Percentiles rank a stretch among this genome's conserved stretches.
Evolutionary conservation across 2,113 vertebrate genomes (phyloP).

Genomic region (Dermatemys mawii): DNA sequence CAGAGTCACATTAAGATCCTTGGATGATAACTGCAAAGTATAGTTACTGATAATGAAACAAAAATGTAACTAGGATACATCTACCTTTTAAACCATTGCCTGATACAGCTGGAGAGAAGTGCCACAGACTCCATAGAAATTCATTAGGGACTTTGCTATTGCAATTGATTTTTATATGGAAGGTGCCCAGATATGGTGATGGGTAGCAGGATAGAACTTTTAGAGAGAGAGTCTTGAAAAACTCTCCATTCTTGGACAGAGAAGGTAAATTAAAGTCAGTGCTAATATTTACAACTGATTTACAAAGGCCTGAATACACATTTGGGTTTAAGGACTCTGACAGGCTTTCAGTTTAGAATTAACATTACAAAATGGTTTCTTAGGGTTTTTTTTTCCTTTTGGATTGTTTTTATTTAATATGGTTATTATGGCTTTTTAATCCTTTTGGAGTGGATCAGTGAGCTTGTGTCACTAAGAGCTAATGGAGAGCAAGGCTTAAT

Average conservation of each 20-base stretch:
- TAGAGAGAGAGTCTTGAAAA: constrained; percentile 15
- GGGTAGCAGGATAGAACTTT: background rate
- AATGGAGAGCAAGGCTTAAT: background rate
- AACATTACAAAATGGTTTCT: background rate
- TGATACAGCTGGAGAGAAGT: background rate
- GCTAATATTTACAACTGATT: background rate
- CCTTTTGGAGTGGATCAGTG: background rate
- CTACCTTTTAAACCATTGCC: background rate
- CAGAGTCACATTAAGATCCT: background rate
- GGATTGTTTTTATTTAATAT: background rate
- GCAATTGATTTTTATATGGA: constrained; percentile 15
- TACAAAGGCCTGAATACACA: constrained; percentile 33
- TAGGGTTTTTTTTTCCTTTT: background rate
- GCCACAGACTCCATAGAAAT: background rate
- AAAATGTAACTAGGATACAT: background rate
- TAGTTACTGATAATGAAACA: background rate
- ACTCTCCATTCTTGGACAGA: background rate
- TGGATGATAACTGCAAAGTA: background rate
- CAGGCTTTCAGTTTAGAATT: constrained; percentile 37
- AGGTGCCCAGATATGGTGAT: constrained; percentile 16
- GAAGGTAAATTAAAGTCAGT: constrained; percentile 41
- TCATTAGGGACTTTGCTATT: fast-evolving
- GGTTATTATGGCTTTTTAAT: background rate
- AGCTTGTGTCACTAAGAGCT: background rate
- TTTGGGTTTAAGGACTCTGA: constrained; percentile 31